Base-by-base conservation (phyloP, 2,113 vertebrate species). In the Elachura formosa region DNA sequence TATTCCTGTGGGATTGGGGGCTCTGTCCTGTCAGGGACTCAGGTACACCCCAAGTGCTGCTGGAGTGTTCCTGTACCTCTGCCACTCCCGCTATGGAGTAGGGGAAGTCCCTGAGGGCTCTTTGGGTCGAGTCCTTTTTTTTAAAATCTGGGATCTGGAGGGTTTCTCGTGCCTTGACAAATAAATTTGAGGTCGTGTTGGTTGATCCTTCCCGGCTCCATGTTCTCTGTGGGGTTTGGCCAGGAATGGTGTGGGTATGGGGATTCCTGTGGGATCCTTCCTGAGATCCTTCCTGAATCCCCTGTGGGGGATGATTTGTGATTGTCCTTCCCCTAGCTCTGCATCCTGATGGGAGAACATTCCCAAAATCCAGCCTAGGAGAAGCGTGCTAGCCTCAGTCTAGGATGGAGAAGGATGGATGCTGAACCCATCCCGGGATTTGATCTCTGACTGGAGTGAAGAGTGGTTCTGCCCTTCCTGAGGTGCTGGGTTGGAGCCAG, bases 141-240 rank as follows among this genome's bases (percentile, higher is more conserved):
- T 92, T 96, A 93, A 97, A 94, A 66, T 86, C 84, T 63, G 34
- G 86, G 90, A 84, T 91, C 83, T 20, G 87, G 94, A 83, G 54
- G 51, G 36, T 91, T 94, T 73, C 29, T 74, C 58, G 87, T 97
- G 93, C 91, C 93, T 94, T 91, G 87, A 71, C 31, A 28, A 98
- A 98, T 98, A 98, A 98, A 98, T 36, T 10, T 4, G 82, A 41
- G 43, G 16, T 63, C 43, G 93, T 94, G 96, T 67, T 41, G 59
- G 67, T 81, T 9, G 7, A 43, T 64, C 72, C 24, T 48, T 89
- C 54, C 4, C 0, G 21, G 46, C 63, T 83, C 5, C 0, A 4
- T 0, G 4, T 62, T 26, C 16, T 88, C 43, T 45, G 15, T 0
- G 2, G 15, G 43, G 2, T 78, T 78, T 25, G 38, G 25, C 29